Percentiles rank a stretch among this genome's conserved stretches.
Evolutionary conservation across 1,140 invertebrate species (phyloP).

Genomic region (Scaptomyza graminum): DNA sequence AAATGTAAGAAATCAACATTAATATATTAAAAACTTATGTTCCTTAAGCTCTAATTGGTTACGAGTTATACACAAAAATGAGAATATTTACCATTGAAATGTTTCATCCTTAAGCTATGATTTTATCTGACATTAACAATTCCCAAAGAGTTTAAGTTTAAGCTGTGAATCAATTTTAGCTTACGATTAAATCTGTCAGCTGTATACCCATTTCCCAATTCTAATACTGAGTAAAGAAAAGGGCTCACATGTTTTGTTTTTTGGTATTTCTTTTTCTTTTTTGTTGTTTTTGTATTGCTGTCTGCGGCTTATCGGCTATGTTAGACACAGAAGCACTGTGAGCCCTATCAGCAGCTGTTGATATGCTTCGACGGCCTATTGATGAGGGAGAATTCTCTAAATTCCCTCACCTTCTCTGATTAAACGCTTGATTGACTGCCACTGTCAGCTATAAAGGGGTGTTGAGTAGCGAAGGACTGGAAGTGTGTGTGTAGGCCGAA

Average conservation of each 20-base stretch:
- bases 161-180: too few species aligned
- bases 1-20: too few species aligned
- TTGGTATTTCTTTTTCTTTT: too few species aligned
- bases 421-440: constrained; percentile 48
- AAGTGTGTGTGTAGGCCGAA: constrained; percentile 7
- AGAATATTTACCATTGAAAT: too few species aligned
- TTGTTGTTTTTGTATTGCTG: constrained; percentile 9
- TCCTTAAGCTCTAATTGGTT: too few species aligned
- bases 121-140: too few species aligned
- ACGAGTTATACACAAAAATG: too few species aligned
- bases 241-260: constrained; percentile 8
- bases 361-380: constrained; percentile 38
- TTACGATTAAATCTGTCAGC: too few species aligned
- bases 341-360: constrained; percentile 37
- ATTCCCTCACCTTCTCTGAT: background rate
- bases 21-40: too few species aligned
- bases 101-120: too few species aligned
- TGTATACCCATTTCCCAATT: background rate
- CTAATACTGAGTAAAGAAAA: background rate
- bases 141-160: too few species aligned
- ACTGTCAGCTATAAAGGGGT: constrained; percentile 29
- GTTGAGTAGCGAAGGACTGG: too few species aligned
- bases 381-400: background rate
- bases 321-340: constrained; percentile 13
- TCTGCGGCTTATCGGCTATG: constrained; percentile 31